phyloP scores from a whole-genome alignment of 2,888 invertebrate species.

The Thumatha senex region DNA sequence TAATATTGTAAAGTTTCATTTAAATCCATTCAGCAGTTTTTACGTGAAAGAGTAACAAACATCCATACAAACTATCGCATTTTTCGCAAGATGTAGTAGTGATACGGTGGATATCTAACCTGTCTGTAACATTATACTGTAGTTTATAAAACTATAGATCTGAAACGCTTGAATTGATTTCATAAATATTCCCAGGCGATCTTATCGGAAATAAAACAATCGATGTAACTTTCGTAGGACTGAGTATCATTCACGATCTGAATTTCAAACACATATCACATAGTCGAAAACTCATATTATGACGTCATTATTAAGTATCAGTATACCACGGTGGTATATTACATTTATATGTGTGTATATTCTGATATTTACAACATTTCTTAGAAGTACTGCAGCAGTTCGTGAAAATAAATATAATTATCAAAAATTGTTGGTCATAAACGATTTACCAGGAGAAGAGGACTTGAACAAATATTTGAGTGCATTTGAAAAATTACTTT shows the following conservation, averaged over 20 bases:
- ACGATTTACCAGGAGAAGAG: slow-evolving; percentile 36
- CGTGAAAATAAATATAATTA: not conserved
- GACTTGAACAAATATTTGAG: slow-evolving; percentile 46
- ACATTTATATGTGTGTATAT: not conserved
- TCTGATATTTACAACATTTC: not conserved
- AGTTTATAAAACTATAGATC: not conserved
- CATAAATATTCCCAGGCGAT: not conserved
- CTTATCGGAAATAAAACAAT: not conserved
- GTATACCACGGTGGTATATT: not conserved
- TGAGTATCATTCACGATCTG: not conserved
- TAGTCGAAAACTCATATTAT: not conserved
- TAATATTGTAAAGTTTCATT: too few species aligned
- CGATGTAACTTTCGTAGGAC: not conserved
- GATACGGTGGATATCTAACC: not conserved
- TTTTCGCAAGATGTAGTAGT: too few species aligned
- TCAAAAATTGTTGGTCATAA: slow-evolving; percentile 8
- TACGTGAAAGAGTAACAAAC: too few species aligned
- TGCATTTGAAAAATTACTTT: slow-evolving; percentile 39
- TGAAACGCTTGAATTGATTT: not conserved
- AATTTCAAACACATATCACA: not conserved
- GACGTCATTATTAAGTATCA: not conserved
- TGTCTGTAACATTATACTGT: not conserved
- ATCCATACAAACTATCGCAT: too few species aligned
- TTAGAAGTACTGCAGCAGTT: not conserved
- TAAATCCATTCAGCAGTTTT: too few species aligned